phyloP scores from a whole-genome alignment of 1,140 invertebrate genomes.

The Drosophila leontia region DNA sequence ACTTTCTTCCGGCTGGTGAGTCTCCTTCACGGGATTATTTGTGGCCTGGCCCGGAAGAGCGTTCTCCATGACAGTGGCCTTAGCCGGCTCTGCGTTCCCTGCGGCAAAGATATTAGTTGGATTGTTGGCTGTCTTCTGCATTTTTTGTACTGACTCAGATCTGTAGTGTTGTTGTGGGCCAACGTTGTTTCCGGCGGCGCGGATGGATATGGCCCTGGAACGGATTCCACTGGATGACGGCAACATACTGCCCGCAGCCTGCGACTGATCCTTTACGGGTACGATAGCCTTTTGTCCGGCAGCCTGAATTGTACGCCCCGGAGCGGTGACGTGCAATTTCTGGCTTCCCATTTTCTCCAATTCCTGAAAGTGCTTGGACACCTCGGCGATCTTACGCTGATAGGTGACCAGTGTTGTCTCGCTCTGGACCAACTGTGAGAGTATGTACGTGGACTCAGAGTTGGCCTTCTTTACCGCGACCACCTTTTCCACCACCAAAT shows the following conservation, averaged over 20 bases:
- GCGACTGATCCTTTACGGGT: neutral
- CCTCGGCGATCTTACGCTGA: slow-evolving; percentile 87
- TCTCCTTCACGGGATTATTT: neutral
- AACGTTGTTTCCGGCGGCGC: too few species aligned
- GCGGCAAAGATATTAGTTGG: neutral
- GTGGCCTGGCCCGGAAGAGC: neutral
- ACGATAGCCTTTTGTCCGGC: slow-evolving; percentile 85
- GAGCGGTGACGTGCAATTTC: slow-evolving; percentile 86
- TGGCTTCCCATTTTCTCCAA: neutral
- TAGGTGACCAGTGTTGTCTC: slow-evolving; percentile 88
- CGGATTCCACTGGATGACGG: neutral
- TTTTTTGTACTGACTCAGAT: too few species aligned
- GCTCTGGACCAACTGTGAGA: slow-evolving; percentile 87
- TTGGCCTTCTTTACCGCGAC: slow-evolving; percentile 89
- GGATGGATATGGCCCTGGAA: neutral
- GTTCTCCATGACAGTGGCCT: neutral
- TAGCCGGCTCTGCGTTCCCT: neutral
- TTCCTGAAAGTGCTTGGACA: slow-evolving; percentile 88
- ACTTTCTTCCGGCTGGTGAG: neutral
- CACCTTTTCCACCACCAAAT: slow-evolving; percentile 90
- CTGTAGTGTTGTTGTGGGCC: neutral
- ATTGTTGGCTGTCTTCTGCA: neutral
- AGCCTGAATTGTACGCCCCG: slow-evolving; percentile 92
- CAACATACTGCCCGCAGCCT: neutral
- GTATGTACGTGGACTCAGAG: slow-evolving; percentile 89